Conservation (phyloP, 2,113 vertebrate genomes). For the Nothoprocta pentlandii region DNA sequence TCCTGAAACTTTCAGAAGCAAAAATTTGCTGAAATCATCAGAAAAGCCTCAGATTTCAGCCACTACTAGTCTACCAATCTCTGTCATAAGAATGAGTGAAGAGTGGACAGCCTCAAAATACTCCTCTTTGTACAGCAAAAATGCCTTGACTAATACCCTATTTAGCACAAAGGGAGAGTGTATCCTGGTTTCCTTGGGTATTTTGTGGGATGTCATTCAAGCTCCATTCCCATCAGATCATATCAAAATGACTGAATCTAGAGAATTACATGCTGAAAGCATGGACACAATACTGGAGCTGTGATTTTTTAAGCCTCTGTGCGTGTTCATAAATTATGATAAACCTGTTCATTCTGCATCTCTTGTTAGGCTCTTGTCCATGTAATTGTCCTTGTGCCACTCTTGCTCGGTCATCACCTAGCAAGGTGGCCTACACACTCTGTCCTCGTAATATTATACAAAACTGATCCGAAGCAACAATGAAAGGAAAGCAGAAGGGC, state of each 20-base stretch:
- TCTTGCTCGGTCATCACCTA: neutral
- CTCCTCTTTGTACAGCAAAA: neutral
- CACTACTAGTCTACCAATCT: neutral
- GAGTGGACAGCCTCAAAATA: neutral
- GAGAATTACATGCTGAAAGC: fast-evolving
- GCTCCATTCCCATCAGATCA: fast-evolving
- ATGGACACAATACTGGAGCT: neutral
- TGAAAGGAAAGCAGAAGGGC: conserved; percentile 44
- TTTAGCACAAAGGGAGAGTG: neutral
- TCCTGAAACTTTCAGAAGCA: neutral
- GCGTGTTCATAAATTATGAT: conserved; percentile 25
- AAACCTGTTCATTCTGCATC: neutral
- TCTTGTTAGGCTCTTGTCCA: neutral
- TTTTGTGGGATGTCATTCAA: neutral
- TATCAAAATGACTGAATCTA: neutral
- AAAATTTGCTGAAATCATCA: neutral
- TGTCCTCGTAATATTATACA: neutral
- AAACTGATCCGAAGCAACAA: conserved; percentile 24
- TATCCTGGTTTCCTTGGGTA: neutral
- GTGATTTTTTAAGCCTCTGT: neutral
- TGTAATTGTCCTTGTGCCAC: conserved; percentile 36
- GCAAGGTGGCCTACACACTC: conserved; percentile 9
- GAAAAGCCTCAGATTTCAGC: neutral
- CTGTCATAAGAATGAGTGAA: neutral
- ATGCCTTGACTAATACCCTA: neutral